A percentile compares a stretch with the other conserved stretches of the same genome.
phyloP scores from a whole-genome alignment of 2,888 invertebrate genomes.

The Podabrus alpinus region DNA sequence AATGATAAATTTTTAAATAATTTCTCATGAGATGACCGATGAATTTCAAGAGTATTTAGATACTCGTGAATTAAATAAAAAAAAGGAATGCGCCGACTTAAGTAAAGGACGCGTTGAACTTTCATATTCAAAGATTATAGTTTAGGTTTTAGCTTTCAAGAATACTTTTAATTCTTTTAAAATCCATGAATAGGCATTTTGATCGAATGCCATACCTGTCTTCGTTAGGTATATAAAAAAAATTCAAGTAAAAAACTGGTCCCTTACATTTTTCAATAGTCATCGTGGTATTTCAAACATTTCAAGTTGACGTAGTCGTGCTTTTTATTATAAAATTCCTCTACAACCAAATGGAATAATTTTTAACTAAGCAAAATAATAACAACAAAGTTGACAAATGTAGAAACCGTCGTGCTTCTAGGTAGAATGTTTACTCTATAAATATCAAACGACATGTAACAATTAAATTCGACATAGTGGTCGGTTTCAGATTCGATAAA shows the following conservation, averaged over 20 bases:
- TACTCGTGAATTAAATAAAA: background rate
- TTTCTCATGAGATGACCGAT: conserved; percentile 7
- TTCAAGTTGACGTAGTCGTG: conserved; percentile 16
- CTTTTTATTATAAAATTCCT: conserved; percentile 3
- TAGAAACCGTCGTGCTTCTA: background rate
- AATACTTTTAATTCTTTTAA: conserved; percentile 52
- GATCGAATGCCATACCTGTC: conserved; percentile 44
- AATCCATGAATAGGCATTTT: conserved; percentile 54
- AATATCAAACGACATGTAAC: conserved; percentile 3
- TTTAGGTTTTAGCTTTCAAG: conserved; percentile 45
- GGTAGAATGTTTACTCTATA: background rate
- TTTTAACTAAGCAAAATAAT: background rate
- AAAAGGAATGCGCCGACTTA: conserved; percentile 5
- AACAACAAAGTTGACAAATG: background rate
- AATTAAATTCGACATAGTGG: conserved; percentile 12
- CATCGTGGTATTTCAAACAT: conserved; percentile 37
- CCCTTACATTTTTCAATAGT: conserved; percentile 47
- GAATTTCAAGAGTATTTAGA: background rate
- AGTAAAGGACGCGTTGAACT: conserved; percentile 8
- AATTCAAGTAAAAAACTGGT: conserved; percentile 39
- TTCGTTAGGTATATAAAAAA: background rate
- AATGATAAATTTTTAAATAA: background rate
- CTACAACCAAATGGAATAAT: background rate
- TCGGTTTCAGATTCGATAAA: conserved; percentile 5
- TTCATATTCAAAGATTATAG: conserved; percentile 41